Conservation (phyloP, 2,113 vertebrate genomes). For the Lota lota region DNA sequence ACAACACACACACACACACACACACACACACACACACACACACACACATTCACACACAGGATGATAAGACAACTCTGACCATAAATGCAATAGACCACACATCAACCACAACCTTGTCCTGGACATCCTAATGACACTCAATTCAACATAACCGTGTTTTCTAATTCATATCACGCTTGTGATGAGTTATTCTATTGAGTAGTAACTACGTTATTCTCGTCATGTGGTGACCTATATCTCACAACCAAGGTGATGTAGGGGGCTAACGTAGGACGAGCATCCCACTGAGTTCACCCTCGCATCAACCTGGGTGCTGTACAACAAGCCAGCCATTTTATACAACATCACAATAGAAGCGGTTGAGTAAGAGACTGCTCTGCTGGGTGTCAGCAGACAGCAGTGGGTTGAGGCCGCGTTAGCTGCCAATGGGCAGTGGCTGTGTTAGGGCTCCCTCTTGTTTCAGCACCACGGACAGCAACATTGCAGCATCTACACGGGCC, state of each 20-base stretch:
- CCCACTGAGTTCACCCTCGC: neutral
- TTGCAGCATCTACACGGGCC: conserved; percentile 42
- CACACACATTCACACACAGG: neutral
- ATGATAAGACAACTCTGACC: neutral
- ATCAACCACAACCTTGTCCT: too few relatives aligned
- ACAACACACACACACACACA: conserved; percentile 21
- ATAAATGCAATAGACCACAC: too few relatives aligned
- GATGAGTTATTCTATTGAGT: too few relatives aligned
- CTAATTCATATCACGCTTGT: too few relatives aligned
- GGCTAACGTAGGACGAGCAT: neutral
- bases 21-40: too few relatives aligned
- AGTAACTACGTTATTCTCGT: too few relatives aligned
- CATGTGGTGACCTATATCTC: neutral
- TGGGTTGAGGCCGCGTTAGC: conserved; percentile 21
- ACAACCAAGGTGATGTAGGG: neutral
- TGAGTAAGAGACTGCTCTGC: neutral
- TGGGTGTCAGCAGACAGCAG: conserved; percentile 22
- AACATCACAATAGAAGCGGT: neutral
- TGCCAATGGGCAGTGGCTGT: conserved; percentile 56
- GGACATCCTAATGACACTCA: too few relatives aligned
- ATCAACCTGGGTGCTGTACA: neutral
- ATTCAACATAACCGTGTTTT: too few relatives aligned
- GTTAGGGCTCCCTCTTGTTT: conserved; percentile 41
- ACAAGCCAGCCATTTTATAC: conserved; percentile 16
- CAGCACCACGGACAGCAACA: conserved; percentile 68